Conservation (phyloP, 2,797 vertebrate species). For the Phrynocephalus vlangalii region DNA sequence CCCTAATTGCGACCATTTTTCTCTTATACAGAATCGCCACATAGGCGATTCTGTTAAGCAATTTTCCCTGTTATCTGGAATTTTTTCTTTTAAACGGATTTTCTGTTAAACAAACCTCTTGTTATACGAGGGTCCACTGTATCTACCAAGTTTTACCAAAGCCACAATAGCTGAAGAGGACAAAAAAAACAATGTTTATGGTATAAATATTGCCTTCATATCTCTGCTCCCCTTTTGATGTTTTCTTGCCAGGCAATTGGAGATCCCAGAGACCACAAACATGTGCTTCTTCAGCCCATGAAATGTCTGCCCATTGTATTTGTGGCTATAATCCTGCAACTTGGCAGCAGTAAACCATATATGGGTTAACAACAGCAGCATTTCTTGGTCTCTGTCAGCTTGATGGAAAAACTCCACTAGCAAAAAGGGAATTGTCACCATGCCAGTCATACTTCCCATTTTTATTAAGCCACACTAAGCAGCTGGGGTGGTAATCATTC, state of each 20-base stretch:
- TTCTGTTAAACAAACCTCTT: no score
- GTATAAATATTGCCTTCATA: background rate
- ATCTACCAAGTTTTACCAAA: background rate
- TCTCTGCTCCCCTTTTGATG: background rate
- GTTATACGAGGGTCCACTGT: no score
- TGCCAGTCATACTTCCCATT: conserved; percentile 30
- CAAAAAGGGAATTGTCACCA: conserved; percentile 5
- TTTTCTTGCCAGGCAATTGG: background rate
- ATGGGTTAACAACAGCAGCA: background rate
- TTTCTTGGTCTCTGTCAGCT: background rate
- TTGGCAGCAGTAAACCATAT: background rate
- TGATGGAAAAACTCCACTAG: conserved; percentile 22
- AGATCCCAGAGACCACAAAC: background rate
- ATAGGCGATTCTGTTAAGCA: no score
- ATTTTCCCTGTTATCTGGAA: no score
- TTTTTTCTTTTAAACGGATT: no score
- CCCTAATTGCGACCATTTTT: no score
- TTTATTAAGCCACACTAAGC: conserved; percentile 30
- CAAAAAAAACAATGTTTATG: conserved; percentile 24
- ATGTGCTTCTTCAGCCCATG: background rate
- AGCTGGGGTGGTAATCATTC: conserved; percentile 1
- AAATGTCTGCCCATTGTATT: background rate
- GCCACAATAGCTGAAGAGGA: conserved; percentile 10
- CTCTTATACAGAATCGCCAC: no score
- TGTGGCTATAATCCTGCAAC: background rate